Base-by-base conservation (phyloP, 2,888 invertebrate genomes). In the Hoplodrina ambigua region DNA sequence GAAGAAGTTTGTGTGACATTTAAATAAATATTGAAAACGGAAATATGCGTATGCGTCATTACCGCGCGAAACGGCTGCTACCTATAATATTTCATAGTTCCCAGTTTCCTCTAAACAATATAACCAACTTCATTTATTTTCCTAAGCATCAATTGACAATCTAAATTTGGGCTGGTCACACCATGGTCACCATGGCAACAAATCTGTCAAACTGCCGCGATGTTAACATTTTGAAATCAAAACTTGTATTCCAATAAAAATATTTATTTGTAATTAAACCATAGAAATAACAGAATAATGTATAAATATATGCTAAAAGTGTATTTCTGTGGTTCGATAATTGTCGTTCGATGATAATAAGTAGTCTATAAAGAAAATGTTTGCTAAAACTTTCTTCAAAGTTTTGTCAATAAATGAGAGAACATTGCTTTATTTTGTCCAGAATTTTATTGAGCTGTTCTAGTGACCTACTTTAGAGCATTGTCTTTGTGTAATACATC, bases 341-440 rank as follows among this genome's bases (percentile, higher is more conserved):
- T 10, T 1, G 15, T 49, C 0, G 5, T 41, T 67, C 10, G 5
- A 54, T 50, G 19, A 20, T 19, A 54, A 37, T 0, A 13, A 25
- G 4, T 11, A 3, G 3, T 8, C 4, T 1, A 19, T 5, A 7
- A 20, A 37, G 5, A 76, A 73, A 69, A 78, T 72, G 64, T 19
- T 59, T 46, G 50, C 41, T n/a, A 59, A 69, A 72, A 77, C 67
- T 75, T 19, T 55, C 25, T 15, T 20, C 19, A 30, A 83, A 85
- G 92, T 92, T 92, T 91, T 88, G 71, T 92, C 92, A 89, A 92
- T 92, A 92, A 69, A 75, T 67, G 37, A 52, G 46, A 57, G 60
- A 58, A 61, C 65, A 69, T 57, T 71, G 55, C 13, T 64, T 49
- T 71, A 71, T 75, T 82, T 73, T 68, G 65, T 65, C 57, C 61